Percentiles rank a stretch among this genome's conserved stretches.
phyloP scores from a whole-genome alignment of 1,140 invertebrate species.

The Drosophila pachea region DNA sequence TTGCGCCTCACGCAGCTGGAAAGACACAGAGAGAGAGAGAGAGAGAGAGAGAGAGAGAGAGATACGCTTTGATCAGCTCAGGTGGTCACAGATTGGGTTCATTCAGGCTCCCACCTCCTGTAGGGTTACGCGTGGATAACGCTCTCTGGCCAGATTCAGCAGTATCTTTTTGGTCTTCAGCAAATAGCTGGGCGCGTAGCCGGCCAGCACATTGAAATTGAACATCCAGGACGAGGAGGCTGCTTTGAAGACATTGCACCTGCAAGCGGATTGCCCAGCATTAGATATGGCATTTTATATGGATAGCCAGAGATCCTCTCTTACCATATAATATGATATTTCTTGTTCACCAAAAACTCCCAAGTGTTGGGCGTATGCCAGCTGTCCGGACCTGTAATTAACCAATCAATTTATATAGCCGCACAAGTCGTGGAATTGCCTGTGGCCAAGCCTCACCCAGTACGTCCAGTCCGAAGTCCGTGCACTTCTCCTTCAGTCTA shows the following conservation, averaged over 20 bases:
- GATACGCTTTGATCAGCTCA: neutral
- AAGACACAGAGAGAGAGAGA: neutral
- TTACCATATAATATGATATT: conserved; percentile 87
- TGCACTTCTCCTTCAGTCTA: conserved; percentile 80
- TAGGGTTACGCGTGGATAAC: conserved; percentile 86
- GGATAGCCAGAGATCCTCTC: conserved; percentile 54
- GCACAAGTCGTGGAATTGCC: neutral
- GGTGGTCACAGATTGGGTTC: conserved; percentile 80
- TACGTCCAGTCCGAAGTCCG: conserved; percentile 80
- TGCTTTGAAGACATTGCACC: conserved; percentile 92
- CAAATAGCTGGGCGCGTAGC: conserved; percentile 87
- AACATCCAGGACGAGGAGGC: conserved; percentile 94
- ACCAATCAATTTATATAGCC: neutral
- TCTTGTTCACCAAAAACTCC: conserved; percentile 90
- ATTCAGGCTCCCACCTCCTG: conserved; percentile 79
- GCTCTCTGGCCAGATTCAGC: conserved; percentile 86
- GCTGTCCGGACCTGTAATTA: conserved; percentile 81
- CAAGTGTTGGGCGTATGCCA: conserved; percentile 87
- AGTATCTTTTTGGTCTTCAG: conserved; percentile 88
- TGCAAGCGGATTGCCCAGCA: conserved; percentile 2
- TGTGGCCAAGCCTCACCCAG: conserved; percentile 55
- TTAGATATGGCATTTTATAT: too few species aligned
- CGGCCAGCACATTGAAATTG: conserved; percentile 90
- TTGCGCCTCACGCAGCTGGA: conserved; percentile 75
- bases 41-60: conserved; percentile 1